A percentile compares a stretch with the other conserved stretches of the same genome.
Conservation (phyloP, 2,888 invertebrate species). For the Caenorhabditis sp. region DNA sequence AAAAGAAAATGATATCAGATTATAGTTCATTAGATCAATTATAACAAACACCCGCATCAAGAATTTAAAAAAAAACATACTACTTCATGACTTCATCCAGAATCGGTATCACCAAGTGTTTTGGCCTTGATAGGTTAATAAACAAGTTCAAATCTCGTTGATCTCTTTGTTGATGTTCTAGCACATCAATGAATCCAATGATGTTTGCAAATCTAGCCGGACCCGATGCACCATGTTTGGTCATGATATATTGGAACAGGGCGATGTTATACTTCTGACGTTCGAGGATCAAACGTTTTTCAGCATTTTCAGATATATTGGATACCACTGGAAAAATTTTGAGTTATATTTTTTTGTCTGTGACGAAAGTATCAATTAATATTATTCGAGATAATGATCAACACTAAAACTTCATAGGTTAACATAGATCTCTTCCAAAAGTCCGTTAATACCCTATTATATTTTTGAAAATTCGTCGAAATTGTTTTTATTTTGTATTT, state of each 20-base stretch:
- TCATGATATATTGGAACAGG: conserved; percentile 18
- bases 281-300: conserved; percentile 2
- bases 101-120: conserved; percentile 1
- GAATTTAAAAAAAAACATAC: no score
- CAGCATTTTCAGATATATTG: neutral
- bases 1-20: no score
- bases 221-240: conserved; percentile 12
- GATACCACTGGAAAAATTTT: neutral
- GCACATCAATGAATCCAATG: conserved; percentile 19
- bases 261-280: conserved; percentile 23
- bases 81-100: conserved; percentile 25
- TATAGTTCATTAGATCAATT: no score
- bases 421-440: no score
- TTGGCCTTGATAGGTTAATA: neutral
- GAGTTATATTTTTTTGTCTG: neutral
- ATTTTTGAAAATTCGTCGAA: no score
- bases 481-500: no score
- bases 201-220: conserved; percentile 21
- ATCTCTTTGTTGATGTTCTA: conserved; percentile 30
- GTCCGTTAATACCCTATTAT: no score
- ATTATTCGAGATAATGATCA: no score
- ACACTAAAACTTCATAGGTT: no score
- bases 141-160: neutral
- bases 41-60: no score
- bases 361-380: no score